Evolutionary conservation across 2,888 invertebrate genomes (phyloP), one percentile per base, ranked within the genome.

Genomic region (Nipponacmea schrenckii): DNA sequence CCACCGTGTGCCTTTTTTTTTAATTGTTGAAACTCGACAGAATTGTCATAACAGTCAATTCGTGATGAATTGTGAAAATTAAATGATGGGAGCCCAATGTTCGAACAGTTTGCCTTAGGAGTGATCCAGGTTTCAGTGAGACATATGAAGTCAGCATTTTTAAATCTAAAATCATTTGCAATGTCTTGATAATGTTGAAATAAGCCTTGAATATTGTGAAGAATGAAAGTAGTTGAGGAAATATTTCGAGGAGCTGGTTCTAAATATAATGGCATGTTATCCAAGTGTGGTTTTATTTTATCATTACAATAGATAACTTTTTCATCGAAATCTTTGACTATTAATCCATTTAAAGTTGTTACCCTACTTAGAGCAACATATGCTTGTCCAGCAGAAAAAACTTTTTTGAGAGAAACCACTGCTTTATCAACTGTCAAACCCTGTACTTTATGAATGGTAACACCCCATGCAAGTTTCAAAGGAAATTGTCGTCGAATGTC

Each of bases 401-500:
- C 14, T 27, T 44, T 48, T 20, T 67, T n/a, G 12, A 67, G n/a
- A 10, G 46, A 44, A 67, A 67, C 67, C 17, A 67, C 67, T 7
- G 17, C 67, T 50, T 24, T 67, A 10, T 67, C 67, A 7, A 67
- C 17, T 7, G 48, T 67, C 27, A 67, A 67, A 17, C 27, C 14
- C 20, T 64, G 64, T 20, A 64, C 64, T n/a, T n/a, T n/a, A n/a
- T n/a, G n/a, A n/a, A n/a, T n/a, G n/a, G n/a, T n/a, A n/a, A n/a
- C n/a, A n/a, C 24, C 64, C n/a, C 20, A 64, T 15, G 24, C 50
- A 31, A 70, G 66, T 27, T 50, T 66, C 39, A 70, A 39, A n/a
- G 70, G 65, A 66, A 70, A 70, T 46, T 70, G 70, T 7, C 31
- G 46, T 26, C 62, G 17, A 24, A 65, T 31, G 7, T 46, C 46